These are phyloP conservation scores for Chrysina gloriosa DNA, from an alignment of 2,888 invertebrate genomes.

Conservation along the genomic window DNA sequence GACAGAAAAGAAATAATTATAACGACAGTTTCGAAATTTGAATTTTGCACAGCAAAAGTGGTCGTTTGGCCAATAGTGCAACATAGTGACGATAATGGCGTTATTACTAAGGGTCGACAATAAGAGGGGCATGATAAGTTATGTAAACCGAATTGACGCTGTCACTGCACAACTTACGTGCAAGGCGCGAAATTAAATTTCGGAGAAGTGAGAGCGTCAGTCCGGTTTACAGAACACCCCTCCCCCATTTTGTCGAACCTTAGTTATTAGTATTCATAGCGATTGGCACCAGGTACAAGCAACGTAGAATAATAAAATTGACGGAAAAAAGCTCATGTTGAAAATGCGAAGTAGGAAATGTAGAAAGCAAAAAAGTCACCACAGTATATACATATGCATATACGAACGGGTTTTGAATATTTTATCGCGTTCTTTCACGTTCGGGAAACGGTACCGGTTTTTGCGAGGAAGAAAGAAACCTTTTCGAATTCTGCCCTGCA, in stretches of 20 bases:
- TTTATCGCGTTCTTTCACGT: slow-evolving; percentile 20
- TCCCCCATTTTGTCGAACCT: background rate
- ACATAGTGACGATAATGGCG: background rate
- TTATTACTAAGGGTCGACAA: too few species aligned
- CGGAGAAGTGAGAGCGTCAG: too few species aligned
- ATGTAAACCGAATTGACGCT: too few species aligned
- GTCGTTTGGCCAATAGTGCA: background rate
- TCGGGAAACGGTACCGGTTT: slow-evolving; percentile 5
- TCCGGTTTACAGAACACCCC: too few species aligned
- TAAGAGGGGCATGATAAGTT: too few species aligned
- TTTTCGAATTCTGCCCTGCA: background rate
- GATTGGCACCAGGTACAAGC: background rate
- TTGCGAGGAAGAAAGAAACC: background rate
- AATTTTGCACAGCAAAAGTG: too few species aligned
- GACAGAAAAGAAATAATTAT: too few species aligned
- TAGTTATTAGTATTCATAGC: slow-evolving; percentile 8
- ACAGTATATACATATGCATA: slow-evolving; percentile 2
- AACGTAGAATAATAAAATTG: slow-evolving; percentile 18
- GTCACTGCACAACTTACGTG: too few species aligned
- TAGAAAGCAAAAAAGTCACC: background rate
- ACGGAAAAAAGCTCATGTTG: slow-evolving; percentile 15
- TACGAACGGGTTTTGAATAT: slow-evolving; percentile 1
- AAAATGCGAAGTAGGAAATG: slow-evolving; percentile 13
- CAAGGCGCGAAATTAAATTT: too few species aligned
- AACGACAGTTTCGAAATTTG: too few species aligned